Evolutionary conservation across 1,140 invertebrate genomes (phyloP).

Genomic region (Lucilia cuprina): DNA sequence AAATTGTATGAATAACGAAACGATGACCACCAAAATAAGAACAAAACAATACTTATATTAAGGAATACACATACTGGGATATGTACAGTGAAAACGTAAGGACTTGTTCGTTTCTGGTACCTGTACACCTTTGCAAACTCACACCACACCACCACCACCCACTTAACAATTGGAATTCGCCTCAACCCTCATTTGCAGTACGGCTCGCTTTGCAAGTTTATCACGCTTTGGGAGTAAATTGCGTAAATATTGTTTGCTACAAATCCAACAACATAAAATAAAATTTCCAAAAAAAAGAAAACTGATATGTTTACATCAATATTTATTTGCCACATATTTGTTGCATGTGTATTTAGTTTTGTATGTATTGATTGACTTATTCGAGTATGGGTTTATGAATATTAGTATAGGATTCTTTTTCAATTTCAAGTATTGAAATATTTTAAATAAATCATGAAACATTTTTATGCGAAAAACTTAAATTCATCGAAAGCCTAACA

Average conservation of each 20-base stretch:
- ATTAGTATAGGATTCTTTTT: too few species aligned
- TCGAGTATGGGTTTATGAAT: not conserved
- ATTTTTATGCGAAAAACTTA: too few species aligned
- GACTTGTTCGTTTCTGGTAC: not conserved
- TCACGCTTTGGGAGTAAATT: not conserved
- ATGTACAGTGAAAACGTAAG: not conserved
- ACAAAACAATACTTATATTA: not conserved
- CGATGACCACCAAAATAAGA: slow-evolving; percentile 6
- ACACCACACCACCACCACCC: not conserved
- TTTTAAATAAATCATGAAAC: too few species aligned
- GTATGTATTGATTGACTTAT: not conserved
- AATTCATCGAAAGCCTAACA: too few species aligned
- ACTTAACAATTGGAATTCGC: not conserved
- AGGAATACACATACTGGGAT: not conserved
- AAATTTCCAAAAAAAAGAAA: not conserved
- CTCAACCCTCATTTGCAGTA: not conserved
- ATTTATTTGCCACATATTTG: not conserved
- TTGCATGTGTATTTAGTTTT: too few species aligned
- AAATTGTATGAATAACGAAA: not conserved
- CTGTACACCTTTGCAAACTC: not conserved
- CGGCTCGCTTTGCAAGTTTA: not conserved
- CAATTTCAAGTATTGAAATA: too few species aligned
- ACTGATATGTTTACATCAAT: not conserved
- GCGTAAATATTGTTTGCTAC: not conserved
- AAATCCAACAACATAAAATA: not conserved